A percentile compares a stretch with the other conserved stretches of the same genome.
These are phyloP conservation scores for Aplodontia rufa DNA, from an alignment of 2,113 vertebrate genomes.

Conservation along the genomic window DNA sequence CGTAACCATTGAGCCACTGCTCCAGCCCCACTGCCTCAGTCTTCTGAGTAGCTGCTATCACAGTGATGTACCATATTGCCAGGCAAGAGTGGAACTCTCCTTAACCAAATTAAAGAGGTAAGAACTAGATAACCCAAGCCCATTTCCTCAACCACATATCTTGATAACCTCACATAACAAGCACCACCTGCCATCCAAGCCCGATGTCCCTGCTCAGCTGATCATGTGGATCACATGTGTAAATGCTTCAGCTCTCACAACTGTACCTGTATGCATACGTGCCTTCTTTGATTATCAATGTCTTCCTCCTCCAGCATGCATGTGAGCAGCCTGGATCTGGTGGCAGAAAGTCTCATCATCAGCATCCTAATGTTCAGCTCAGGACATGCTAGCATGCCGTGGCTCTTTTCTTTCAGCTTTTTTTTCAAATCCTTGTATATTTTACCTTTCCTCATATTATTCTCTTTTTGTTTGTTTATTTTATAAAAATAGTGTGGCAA, in stretches of 20 bases:
- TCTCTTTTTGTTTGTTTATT: background rate
- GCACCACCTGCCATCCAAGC: background rate
- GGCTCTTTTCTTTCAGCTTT: too few relatives aligned
- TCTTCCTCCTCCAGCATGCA: too few relatives aligned
- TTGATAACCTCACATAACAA: background rate
- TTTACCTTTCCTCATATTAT: background rate
- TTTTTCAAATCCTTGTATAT: background rate
- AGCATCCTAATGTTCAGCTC: background rate
- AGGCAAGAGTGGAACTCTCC: too few relatives aligned
- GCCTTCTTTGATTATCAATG: too few relatives aligned
- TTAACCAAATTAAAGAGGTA: too few relatives aligned
- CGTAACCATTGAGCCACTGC: too few relatives aligned
- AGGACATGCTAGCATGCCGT: background rate
- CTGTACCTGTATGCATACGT: too few relatives aligned
- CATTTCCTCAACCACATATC: background rate
- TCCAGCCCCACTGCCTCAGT: too few relatives aligned
- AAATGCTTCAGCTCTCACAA: background rate
- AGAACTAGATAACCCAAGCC: too few relatives aligned
- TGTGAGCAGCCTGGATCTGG: background rate
- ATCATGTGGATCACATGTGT: background rate
- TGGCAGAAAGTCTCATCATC: background rate
- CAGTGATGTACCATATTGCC: background rate
- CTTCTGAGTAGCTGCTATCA: background rate
- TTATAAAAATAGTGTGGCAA: too few relatives aligned
- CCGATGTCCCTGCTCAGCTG: background rate